These are phyloP conservation scores for Tiphia femorata DNA, from an alignment of 2,888 invertebrate species.

Conservation along the genomic window DNA sequence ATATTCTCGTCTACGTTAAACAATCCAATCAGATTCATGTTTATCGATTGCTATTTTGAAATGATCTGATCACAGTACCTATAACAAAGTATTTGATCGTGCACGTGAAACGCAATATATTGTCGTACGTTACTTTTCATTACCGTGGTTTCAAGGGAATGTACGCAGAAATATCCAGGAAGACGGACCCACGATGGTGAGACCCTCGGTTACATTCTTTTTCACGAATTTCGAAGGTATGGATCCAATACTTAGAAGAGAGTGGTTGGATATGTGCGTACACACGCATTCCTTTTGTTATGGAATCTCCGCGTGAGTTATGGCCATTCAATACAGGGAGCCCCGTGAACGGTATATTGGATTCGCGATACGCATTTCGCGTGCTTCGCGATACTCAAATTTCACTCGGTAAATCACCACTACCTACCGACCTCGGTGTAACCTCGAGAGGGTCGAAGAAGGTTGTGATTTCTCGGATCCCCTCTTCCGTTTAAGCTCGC, in stretches of 20 bases:
- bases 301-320: constrained; percentile 40
- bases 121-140: too few species aligned
- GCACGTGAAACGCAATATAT: too few species aligned
- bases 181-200: too few species aligned
- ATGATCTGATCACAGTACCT: too few species aligned
- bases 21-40: too few species aligned
- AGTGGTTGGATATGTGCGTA: constrained; percentile 11
- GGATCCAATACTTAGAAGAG: too few species aligned
- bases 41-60: too few species aligned
- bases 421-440: constrained; percentile 24
- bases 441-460: constrained; percentile 29
- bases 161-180: too few species aligned
- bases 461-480: constrained; percentile 24
- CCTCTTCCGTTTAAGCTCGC: constrained; percentile 9
- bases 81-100: too few species aligned
- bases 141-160: too few species aligned
- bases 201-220: too few species aligned
- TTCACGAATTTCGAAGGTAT: constrained; percentile 10
- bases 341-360: constrained; percentile 42
- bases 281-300: constrained; percentile 36
- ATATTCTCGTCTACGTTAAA: too few species aligned
- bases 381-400: constrained; percentile 51
- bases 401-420: constrained; percentile 45
- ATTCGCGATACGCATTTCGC: constrained; percentile 52
- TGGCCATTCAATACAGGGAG: constrained; percentile 43